Evolutionary conservation across 2,797 vertebrate genomes (phyloP), one percentile per base, ranked within the genome.

Genomic region (Helostoma temminkii): DNA sequence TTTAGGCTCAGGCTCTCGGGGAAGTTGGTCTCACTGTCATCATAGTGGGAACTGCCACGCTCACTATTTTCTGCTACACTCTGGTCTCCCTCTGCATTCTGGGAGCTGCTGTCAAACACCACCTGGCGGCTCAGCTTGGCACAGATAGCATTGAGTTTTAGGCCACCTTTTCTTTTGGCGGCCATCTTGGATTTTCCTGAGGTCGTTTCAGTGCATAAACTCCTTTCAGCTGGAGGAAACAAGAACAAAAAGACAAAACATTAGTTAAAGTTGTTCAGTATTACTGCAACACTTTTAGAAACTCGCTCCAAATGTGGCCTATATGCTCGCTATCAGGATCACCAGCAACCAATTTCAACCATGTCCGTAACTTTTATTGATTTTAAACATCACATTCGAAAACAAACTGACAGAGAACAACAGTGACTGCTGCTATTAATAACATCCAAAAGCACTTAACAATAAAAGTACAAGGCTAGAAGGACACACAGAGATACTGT

Each of bases 51-150:
- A 68, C 94, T 94, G 71, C 94, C 94, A n/a, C 90, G 89, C 80
- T 94, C 93, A 4, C 93, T 93, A 89, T 90, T 94, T 76, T 94
- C 94, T 61, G 93, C 91, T 68, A 93, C 71, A 47, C 91, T 91
- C 71, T 88, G 92, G 76, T 95, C 95, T 74, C 91, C 80, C 36
- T 94, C 96, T 0, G 93, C 91, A 49, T 95, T 93, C 52, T 96
- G 94, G 39, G 96, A 95, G 80, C 92, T 95, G 81, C 94, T 93
- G 88, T 98, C 97, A 2, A 95, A 96, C 84, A 97, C 96, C 80
- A 99, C 97, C 92, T 99, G 98, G 84, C 97, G 97, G 93, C 97
- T 99, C 89, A 99, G 95, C 96, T 99, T 99, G 95, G 97, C 98
- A 90, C 98, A 99, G 95, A 99, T 99, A 80, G 97, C 97, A 0